Conservation (phyloP, 2,797 vertebrate species). For the Synaphobranchus kaupii region DNA sequence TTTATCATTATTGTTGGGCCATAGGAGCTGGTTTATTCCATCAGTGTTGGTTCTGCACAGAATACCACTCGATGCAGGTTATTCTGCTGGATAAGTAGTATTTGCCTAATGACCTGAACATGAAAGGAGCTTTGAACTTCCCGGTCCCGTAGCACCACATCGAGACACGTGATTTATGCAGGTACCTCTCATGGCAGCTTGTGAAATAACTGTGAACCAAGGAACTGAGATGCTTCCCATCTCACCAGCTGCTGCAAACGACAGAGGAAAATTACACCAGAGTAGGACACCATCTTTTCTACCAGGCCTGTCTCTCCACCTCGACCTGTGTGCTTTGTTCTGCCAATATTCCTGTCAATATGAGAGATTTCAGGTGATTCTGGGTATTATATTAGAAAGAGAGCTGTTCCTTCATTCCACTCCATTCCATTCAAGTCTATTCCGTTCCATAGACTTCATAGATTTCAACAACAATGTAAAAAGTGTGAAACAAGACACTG, state of each 20-base stretch:
- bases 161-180: neutral
- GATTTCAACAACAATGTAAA: neutral
- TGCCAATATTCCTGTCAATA: neutral
- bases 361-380: neutral
- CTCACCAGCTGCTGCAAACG: neutral
- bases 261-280: neutral
- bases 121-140: constrained; percentile 3
- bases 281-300: neutral
- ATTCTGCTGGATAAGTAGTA: neutral
- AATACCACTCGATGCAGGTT: neutral
- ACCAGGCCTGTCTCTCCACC: neutral
- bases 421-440: neutral
- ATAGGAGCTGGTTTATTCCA: neutral
- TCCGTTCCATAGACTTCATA: neutral
- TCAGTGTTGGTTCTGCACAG: neutral
- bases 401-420: neutral
- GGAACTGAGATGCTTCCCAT: neutral
- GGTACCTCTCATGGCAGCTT: neutral
- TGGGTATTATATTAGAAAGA: neutral
- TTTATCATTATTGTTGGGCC: too few species aligned
- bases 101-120: constrained; percentile 15
- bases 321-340: neutral
- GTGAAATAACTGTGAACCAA: neutral
- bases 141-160: neutral
- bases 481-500: neutral